These are phyloP conservation scores for Colossoma macropomum DNA, from an alignment of 2,113 vertebrate genomes.

Conservation along the genomic window DNA sequence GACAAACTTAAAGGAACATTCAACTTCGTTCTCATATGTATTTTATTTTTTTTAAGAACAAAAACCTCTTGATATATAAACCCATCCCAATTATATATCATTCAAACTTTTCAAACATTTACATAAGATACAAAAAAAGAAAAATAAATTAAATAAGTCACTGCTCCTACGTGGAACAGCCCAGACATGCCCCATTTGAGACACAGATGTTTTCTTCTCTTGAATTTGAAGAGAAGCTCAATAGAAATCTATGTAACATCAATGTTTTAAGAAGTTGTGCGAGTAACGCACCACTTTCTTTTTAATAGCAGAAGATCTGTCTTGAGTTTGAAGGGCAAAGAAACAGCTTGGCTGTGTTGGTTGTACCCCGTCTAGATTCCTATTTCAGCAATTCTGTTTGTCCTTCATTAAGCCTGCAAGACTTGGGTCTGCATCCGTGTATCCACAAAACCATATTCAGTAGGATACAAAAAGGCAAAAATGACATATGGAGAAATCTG, in stretches of 20 bases:
- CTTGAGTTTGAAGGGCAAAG: background rate
- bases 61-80: slow-evolving; percentile 66
- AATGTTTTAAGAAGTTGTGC: slow-evolving; percentile 14
- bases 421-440: background rate
- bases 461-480: slow-evolving; percentile 1
- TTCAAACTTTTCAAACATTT: slow-evolving; percentile 77
- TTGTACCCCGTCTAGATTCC: background rate
- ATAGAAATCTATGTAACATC: slow-evolving; percentile 26
- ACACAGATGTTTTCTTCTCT: slow-evolving; percentile 35
- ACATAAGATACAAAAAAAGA: slow-evolving; percentile 76
- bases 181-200: slow-evolving; percentile 35
- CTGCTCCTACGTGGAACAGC: slow-evolving; percentile 26
- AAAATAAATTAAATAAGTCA: slow-evolving; percentile 72
- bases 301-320: background rate
- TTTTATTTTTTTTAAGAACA: slow-evolving; percentile 36
- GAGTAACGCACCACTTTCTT: too few species aligned
- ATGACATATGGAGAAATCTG: background rate
- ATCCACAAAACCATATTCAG: background rate
- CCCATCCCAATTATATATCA: slow-evolving; percentile 67
- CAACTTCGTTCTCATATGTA: background rate
- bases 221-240: slow-evolving; percentile 37
- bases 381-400: background rate
- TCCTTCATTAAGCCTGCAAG: background rate
- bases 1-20: background rate
- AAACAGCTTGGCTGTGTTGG: background rate